A percentile compares a stretch with the other conserved stretches of the same genome.
Evolutionary conservation across 2,113 vertebrate species (phyloP).

Genomic region (Ia io): DNA sequence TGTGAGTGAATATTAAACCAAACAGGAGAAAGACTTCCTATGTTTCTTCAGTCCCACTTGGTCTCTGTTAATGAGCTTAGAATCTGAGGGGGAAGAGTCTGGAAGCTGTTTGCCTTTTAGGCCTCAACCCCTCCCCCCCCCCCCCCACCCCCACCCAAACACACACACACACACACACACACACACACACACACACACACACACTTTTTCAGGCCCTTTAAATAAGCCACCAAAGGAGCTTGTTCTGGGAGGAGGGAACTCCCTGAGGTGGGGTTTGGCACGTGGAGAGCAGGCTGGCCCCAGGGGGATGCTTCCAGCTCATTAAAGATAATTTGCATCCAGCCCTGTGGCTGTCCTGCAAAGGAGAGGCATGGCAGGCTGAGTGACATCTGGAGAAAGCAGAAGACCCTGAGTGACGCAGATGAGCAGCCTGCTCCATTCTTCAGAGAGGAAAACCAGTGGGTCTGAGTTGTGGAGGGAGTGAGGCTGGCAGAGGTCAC

Average conservation of each 20-base stretch:
- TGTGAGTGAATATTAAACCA: not conserved
- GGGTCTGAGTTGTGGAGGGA: not conserved
- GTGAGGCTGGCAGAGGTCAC: not conserved
- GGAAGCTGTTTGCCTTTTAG: not conserved
- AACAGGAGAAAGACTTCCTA: not conserved
- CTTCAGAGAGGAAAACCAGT: constrained; percentile 31
- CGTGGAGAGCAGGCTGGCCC: not conserved
- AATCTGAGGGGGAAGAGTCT: not conserved
- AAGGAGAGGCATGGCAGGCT: constrained; percentile 22
- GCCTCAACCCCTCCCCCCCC: not conserved
- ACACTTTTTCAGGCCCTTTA: not conserved
- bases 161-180: too few relatives aligned
- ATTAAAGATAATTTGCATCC: constrained; percentile 66
- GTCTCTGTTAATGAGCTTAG: not conserved
- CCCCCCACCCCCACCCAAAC: too few relatives aligned
- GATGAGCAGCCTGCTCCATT: not conserved
- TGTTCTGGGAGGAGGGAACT: not conserved
- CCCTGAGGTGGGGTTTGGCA: not conserved
- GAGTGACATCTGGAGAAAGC: not conserved
- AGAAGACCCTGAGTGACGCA: not conserved
- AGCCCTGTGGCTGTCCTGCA: not conserved
- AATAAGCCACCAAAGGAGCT: not conserved
- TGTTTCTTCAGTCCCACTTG: not conserved
- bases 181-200: too few relatives aligned
- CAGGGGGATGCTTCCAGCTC: not conserved